A percentile compares a stretch with the other conserved stretches of the same genome.
phyloP scores from a whole-genome alignment of 2,797 vertebrate genomes.

The Oryzias sinensis region DNA sequence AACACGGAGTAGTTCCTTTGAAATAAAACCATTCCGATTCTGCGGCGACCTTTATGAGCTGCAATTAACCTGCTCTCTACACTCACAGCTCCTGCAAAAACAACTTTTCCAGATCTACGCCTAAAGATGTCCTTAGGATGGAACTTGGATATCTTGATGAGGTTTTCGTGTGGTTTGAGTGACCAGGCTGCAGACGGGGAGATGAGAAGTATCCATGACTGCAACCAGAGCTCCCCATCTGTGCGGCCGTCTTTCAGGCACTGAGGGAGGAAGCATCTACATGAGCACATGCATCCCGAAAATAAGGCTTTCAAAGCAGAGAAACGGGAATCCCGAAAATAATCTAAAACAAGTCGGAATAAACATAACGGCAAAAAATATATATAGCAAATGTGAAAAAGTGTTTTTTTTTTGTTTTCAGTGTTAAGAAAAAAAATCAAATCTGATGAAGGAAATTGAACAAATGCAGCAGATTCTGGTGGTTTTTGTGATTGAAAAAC shows the following conservation, averaged over 20 bases:
- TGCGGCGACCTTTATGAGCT: not conserved
- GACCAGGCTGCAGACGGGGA: constrained; percentile 3
- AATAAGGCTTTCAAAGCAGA: constrained; percentile 65
- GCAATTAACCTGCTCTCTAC: not conserved
- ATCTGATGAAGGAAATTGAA: constrained; percentile 4
- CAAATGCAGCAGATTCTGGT: constrained; percentile 14
- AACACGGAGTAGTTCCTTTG: not conserved
- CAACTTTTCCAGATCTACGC: not conserved
- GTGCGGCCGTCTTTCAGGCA: constrained; percentile 59
- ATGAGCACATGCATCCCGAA: constrained; percentile 45
- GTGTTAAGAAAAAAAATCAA: not conserved
- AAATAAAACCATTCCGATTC: not conserved
- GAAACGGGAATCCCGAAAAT: constrained; percentile 22
- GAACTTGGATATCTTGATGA: constrained; percentile 4
- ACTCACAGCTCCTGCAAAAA: not conserved
- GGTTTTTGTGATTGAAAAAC: constrained; percentile 15
- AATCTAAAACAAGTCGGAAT: constrained; percentile 10
- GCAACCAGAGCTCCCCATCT: constrained; percentile 5
- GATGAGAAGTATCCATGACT: not conserved
- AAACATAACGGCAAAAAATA: constrained; percentile 16
- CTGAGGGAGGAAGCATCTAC: constrained; percentile 50
- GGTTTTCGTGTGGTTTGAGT: constrained; percentile 1
- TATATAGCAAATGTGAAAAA: constrained; percentile 1
- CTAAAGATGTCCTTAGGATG: constrained; percentile 1
- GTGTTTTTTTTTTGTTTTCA: constrained; percentile 14